Base-by-base conservation (phyloP, 2,888 invertebrate species). In the Scaptomyza flava region DNA sequence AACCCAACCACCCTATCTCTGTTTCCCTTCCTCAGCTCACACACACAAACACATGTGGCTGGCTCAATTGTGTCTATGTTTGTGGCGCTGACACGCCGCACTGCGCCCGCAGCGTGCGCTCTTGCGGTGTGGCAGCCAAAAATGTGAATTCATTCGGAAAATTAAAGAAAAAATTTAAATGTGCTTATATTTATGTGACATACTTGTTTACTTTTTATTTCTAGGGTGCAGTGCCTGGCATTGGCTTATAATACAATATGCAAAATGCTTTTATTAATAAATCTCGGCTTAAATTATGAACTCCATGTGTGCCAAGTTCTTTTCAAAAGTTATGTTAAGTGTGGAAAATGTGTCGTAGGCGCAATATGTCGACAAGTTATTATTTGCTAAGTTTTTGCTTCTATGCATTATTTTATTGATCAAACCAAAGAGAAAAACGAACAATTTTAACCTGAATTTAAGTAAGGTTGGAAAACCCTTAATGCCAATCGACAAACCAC, bases 131-230 rank as follows among this genome's bases (percentile, higher is more conserved):
- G 46, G 31, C 67, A 64, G 56, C 67, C 68, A 61, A 68, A 68
- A 67, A 56, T 84, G 88, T 86, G 87, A 65, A 79, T 79, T 88
- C 82, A 83, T 67, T 82, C 77, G 82, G 88, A 82, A 82, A 82
- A 82, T 88, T 82, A 79, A 73, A 88, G 80, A 87, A 82, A 82
- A 85, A 85, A 69, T 72, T 85, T 81, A 72, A 81, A 81, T 72
- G 57, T 87, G 78, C 85, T 84, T 79, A 70, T 74, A 69, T 87
- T 81, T 81, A 68, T 77, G 73, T 53, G 73, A 72, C 62, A 72
- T 67, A 74, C 42, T 77, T 74, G 72, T 72, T 58, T 72, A 17
- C 42, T 27, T 43, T 74, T 58, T 72, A 14, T 46, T 33, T 43
- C n/a, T 51, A 34, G 34, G 5, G 4, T 23, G 12, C 5, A 27